These are phyloP conservation scores for Drosophila equinoxialis DNA, from an alignment of 1,140 invertebrate genomes.

Conservation along the genomic window DNA sequence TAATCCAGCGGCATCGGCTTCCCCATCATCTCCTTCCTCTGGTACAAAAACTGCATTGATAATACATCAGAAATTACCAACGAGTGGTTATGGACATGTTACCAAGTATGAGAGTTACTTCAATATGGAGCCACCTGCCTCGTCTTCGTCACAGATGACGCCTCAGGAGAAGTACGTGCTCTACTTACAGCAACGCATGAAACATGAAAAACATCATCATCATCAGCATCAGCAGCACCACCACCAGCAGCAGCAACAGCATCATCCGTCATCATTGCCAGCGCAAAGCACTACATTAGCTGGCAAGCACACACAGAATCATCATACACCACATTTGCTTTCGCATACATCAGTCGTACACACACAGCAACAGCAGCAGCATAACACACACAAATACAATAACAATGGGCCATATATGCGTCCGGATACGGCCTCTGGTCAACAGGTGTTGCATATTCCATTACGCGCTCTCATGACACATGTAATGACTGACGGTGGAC, in stretches of 20 bases:
- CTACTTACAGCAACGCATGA: conserved; percentile 80
- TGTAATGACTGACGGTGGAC: conserved; percentile 44
- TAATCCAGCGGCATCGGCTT: conserved; percentile 38
- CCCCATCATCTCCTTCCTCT: conserved; percentile 18
- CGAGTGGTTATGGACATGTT: conserved; percentile 43
- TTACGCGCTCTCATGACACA: conserved; percentile 61
- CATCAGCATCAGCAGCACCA: conserved; percentile 48
- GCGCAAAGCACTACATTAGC: conserved; percentile 67
- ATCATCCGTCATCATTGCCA: conserved; percentile 44
- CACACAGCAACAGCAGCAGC: conserved; percentile 31
- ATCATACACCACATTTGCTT: conserved; percentile 37
- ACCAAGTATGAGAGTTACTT: conserved; percentile 72
- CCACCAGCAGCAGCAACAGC: conserved; percentile 44
- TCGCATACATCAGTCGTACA: conserved; percentile 37
- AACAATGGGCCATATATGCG: conserved; percentile 50
- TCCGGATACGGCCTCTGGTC: conserved; percentile 40
- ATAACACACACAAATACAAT: conserved; percentile 38
- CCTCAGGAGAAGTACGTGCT: conserved; percentile 81
- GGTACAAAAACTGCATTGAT: conserved; percentile 58
- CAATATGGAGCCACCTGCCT: conserved; percentile 57
- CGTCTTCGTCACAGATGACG: conserved; percentile 55
- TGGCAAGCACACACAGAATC: conserved; percentile 49
- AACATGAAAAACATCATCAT: conserved; percentile 69
- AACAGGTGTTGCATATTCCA: conserved; percentile 72
- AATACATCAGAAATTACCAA: conserved; percentile 59